phyloP scores from a whole-genome alignment of 2,888 invertebrate genomes.

The Stomorhina lunata region DNA sequence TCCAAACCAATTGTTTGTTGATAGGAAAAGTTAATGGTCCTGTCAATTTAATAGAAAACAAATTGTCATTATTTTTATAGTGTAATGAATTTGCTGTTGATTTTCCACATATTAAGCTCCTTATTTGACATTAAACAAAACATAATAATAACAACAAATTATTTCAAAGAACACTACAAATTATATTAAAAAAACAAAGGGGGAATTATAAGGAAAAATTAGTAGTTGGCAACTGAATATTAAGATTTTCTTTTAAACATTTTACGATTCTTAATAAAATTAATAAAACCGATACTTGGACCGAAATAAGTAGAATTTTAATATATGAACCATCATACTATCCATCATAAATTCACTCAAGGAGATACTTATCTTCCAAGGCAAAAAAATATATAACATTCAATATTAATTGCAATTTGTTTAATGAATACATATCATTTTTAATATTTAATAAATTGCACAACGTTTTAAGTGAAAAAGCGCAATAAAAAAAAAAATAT shows the following conservation, averaged over 20 bases:
- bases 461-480: slow-evolving; percentile 5
- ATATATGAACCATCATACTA: too few relatives aligned
- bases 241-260: too few relatives aligned
- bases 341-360: not conserved
- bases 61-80: slow-evolving; percentile 41
- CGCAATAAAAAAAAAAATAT: not conserved
- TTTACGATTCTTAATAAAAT: too few relatives aligned
- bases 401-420: not conserved
- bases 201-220: too few relatives aligned
- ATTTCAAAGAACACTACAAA: too few relatives aligned
- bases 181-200: too few relatives aligned
- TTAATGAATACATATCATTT: slow-evolving; percentile 21
- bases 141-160: not conserved
- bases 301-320: too few relatives aligned
- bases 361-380: not conserved
- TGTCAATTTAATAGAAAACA: slow-evolving; percentile 46
- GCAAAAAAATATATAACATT: not conserved
- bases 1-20: not conserved
- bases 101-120: slow-evolving; percentile 46
- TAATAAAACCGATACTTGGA: too few relatives aligned
- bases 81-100: slow-evolving; percentile 39
- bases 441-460: slow-evolving; percentile 29
- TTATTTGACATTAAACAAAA: slow-evolving; percentile 18
- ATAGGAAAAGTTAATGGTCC: slow-evolving; percentile 48
- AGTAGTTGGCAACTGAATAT: too few relatives aligned